These are phyloP conservation scores for Pampusana beccarii DNA, from an alignment of 2,113 vertebrate genomes.

Conservation along the genomic window DNA sequence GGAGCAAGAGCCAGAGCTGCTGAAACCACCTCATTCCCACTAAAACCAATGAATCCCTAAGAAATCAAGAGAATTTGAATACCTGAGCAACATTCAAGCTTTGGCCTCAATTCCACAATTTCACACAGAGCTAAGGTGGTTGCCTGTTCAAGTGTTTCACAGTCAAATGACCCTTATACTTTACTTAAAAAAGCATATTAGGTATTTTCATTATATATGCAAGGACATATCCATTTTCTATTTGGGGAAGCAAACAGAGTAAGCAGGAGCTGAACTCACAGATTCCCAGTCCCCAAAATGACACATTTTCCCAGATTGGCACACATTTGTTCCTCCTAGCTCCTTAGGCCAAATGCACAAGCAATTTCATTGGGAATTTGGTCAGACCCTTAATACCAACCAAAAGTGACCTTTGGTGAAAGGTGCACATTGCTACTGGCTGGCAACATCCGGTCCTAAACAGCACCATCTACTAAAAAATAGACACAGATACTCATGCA, in stretches of 20 bases:
- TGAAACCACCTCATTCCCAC: not conserved
- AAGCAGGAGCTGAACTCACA: not conserved
- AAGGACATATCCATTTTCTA: not conserved
- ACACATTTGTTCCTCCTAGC: not conserved
- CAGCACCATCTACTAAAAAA: not conserved
- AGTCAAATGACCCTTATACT: not conserved
- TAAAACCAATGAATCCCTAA: not conserved
- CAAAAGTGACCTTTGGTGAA: not conserved
- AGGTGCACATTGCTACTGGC: not conserved
- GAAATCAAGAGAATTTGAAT: not conserved
- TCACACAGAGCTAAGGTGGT: not conserved
- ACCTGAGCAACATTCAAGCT: not conserved
- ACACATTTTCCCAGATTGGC: not conserved
- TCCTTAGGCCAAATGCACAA: not conserved
- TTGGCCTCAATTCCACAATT: not conserved
- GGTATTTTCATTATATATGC: not conserved
- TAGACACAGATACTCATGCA: not conserved
- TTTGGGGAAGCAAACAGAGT: not conserved
- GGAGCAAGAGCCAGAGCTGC: not conserved
- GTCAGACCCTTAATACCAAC: not conserved
- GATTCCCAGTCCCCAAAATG: not conserved
- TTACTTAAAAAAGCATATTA: not conserved
- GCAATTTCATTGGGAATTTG: not conserved
- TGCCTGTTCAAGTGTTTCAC: not conserved
- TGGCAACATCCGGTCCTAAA: not conserved